Percentiles rank a stretch among this genome's conserved stretches.
phyloP scores from a whole-genome alignment of 2,113 vertebrate genomes.

The Romanogobio albipinnatus region DNA sequence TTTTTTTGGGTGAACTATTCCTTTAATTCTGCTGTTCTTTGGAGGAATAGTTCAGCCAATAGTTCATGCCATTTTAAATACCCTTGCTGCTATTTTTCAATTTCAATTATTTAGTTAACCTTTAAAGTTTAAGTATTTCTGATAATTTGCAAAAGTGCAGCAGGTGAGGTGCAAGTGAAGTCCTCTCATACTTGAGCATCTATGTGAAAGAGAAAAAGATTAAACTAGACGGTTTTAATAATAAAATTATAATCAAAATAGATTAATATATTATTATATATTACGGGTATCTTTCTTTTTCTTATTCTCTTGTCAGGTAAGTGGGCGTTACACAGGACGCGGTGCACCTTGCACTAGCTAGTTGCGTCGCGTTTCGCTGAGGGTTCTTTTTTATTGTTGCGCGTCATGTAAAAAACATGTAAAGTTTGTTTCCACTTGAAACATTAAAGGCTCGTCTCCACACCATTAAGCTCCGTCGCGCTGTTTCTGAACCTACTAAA shows the following conservation, averaged over 20 bases:
- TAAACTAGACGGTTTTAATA: background rate
- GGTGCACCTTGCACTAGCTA: background rate
- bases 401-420: background rate
- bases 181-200: background rate
- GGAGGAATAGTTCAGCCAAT: background rate
- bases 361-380: background rate
- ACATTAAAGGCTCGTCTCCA: background rate
- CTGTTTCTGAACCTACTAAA: background rate
- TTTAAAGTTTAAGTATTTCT: no score
- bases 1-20: no score
- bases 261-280: no score
- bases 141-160: background rate
- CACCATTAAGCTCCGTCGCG: background rate
- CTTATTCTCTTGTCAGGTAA: background rate
- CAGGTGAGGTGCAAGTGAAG: background rate
- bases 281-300: background rate
- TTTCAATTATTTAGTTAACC: background rate
- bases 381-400: background rate
- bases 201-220: background rate
- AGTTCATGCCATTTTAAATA: background rate
- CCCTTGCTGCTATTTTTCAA: background rate
- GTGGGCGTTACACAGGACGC: background rate
- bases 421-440: background rate
- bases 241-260: background rate
- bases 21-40: background rate